Conservation (phyloP, 2,797 vertebrate genomes). For the Ambastaia sidthimunki region DNA sequence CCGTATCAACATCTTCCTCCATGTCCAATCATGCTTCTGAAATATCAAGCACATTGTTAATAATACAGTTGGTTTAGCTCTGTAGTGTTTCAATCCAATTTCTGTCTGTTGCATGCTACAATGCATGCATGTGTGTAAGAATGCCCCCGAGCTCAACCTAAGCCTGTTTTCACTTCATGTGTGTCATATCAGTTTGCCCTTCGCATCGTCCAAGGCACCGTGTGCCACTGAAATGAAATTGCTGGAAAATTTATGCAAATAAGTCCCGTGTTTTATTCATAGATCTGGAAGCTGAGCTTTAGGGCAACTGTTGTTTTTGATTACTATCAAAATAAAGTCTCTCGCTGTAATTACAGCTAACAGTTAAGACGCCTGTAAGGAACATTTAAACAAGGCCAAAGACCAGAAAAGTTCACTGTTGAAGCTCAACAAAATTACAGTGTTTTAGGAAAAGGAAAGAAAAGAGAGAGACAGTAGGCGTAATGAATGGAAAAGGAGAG, state of each 20-base stretch:
- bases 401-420: slow-evolving; percentile 9
- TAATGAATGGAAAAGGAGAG: not conserved
- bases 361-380: slow-evolving; percentile 21
- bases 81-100: not conserved
- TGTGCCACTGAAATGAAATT: slow-evolving; percentile 26
- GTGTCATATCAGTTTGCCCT: slow-evolving; percentile 39
- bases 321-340: slow-evolving; percentile 36
- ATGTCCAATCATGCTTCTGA: not conserved
- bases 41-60: not conserved
- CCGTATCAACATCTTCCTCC: not conserved
- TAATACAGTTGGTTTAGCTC: slow-evolving; percentile 5
- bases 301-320: slow-evolving; percentile 38
- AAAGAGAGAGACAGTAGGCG: not conserved
- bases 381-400: slow-evolving; percentile 28
- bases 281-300: slow-evolving; percentile 24
- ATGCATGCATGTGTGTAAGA: slow-evolving; percentile 2
- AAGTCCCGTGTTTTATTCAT: slow-evolving; percentile 42
- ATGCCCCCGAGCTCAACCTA: not conserved
- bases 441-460: slow-evolving; percentile 2
- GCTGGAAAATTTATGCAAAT: slow-evolving; percentile 47
- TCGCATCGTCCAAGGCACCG: slow-evolving; percentile 2
- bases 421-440: slow-evolving; percentile 1
- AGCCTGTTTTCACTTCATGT: slow-evolving; percentile 27
- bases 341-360: slow-evolving; percentile 40
- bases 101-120: not conserved